Evolutionary conservation across 1,140 invertebrate genomes (phyloP), one percentile per base, ranked within the genome.

Genomic region (Drosophila elegans): DNA sequence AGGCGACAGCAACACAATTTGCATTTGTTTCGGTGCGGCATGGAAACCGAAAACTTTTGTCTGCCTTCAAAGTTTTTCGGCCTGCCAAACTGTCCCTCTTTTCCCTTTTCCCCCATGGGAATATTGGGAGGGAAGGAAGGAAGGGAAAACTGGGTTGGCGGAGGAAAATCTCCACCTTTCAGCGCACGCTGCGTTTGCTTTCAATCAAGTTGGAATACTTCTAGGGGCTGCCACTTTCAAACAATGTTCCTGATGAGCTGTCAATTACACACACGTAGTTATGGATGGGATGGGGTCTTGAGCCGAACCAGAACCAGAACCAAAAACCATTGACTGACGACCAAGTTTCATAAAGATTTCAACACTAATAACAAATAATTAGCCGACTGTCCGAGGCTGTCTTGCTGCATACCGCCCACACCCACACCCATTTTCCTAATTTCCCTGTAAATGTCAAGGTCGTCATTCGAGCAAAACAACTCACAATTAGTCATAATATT

Each of bases 361-460:
- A 85, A 72, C 82, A 85, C 78, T 74, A 78, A 85, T 85, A 85
- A 86, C 83, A 85, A 86, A 88, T 86, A 86, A 88, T 86, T 86
- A 88, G 82, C 83, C 77, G 44, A 75, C 69, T 82, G 78, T 81
- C 73, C 76, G 78, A 51, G 62, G 64, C 74, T 82, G 78, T 63
- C 53, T 32, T 63, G 69, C 75, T 21, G 7, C 7, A 84, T 27
- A 38, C 21, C n/a, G 41, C 44, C 27, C 13, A 29, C n/a, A 9
- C 1, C 5, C n/a, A 4, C 29, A 32, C 29, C 48, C 11, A 49
- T 32, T 29, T 32, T 34, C 3, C n/a, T 49, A 10, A 42, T 42
- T 56, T 32, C 34, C 38, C 42, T 57, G 68, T 71, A 72, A 72
- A 72, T 72, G 68, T 72, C 68, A 72, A 72, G 68, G 68, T 72